A percentile compares a stretch with the other conserved stretches of the same genome.
Conservation (phyloP, 2,888 invertebrate species). For the Incurvaria masculella region DNA sequence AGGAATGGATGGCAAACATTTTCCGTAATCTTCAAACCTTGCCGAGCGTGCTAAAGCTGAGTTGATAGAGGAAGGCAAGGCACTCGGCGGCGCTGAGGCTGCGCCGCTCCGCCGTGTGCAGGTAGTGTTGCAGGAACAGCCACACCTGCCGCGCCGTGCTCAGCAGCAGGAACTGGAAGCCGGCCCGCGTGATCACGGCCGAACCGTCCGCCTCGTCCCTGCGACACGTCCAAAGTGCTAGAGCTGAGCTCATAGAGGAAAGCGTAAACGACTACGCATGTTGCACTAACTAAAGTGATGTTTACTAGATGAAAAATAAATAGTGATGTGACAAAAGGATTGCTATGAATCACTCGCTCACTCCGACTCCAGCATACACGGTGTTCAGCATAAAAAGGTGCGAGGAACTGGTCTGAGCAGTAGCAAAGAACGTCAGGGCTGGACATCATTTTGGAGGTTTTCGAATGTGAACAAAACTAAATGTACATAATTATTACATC, state of each 20-base stretch:
- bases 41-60: conserved; percentile 92
- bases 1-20: not conserved
- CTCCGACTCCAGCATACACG: too few relatives aligned
- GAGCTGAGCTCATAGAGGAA: conserved; percentile 97
- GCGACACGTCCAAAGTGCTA: conserved; percentile 76
- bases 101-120: conserved; percentile 87
- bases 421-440: too few relatives aligned
- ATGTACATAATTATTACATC: too few relatives aligned
- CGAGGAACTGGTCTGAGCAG: too few relatives aligned
- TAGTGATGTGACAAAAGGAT: too few relatives aligned
- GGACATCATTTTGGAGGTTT: too few relatives aligned
- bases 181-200: conserved; percentile 87
- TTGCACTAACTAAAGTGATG: too few relatives aligned
- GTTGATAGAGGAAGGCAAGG: conserved; percentile 92
- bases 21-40: conserved; percentile 59
- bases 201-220: conserved; percentile 78
- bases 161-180: conserved; percentile 94
- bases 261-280: too few relatives aligned
- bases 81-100: conserved; percentile 89
- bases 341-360: too few relatives aligned
- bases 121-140: conserved; percentile 95
- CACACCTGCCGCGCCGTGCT: conserved; percentile 94
- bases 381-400: too few relatives aligned
- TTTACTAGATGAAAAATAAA: too few relatives aligned
- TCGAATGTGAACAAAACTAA: too few relatives aligned